phyloP scores from a whole-genome alignment of 2,113 vertebrate species.

The Phyllopteryx taeniolatus region DNA sequence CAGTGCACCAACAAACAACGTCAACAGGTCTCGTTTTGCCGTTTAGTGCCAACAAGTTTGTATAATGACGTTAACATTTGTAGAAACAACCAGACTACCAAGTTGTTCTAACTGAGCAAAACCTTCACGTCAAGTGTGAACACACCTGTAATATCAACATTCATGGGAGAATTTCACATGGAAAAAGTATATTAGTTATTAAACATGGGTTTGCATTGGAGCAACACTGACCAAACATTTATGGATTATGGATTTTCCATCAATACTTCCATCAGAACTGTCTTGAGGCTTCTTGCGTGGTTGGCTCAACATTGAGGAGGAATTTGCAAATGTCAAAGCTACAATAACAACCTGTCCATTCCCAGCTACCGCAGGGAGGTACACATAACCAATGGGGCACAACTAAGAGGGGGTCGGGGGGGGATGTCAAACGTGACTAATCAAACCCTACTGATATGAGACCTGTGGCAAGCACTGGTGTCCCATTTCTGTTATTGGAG shows the following conservation, averaged over 20 bases:
- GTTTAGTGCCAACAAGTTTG: no score
- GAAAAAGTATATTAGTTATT: constrained; percentile 14
- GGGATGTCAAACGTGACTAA: constrained; percentile 53
- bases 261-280: constrained; percentile 49
- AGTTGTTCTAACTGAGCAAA: no score
- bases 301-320: constrained; percentile 34
- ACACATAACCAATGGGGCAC: constrained; percentile 24
- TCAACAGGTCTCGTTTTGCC: no score
- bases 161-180: constrained; percentile 8
- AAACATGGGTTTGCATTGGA: constrained; percentile 22
- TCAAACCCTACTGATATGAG: constrained; percentile 44
- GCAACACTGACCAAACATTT: constrained; percentile 44
- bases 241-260: constrained; percentile 37
- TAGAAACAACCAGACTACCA: no score
- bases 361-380: constrained; percentile 47
- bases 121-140: no score
- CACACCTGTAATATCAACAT: neutral
- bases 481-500: constrained; percentile 61
- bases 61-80: no score
- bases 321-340: constrained; percentile 51
- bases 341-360: constrained; percentile 57
- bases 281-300: constrained; percentile 30
- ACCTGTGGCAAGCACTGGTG: constrained; percentile 48
- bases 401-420: neutral
- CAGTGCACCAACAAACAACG: no score